These are phyloP conservation scores for Peromyscus nudipes DNA, from an alignment of 2,797 vertebrate species.

Conservation along the genomic window DNA sequence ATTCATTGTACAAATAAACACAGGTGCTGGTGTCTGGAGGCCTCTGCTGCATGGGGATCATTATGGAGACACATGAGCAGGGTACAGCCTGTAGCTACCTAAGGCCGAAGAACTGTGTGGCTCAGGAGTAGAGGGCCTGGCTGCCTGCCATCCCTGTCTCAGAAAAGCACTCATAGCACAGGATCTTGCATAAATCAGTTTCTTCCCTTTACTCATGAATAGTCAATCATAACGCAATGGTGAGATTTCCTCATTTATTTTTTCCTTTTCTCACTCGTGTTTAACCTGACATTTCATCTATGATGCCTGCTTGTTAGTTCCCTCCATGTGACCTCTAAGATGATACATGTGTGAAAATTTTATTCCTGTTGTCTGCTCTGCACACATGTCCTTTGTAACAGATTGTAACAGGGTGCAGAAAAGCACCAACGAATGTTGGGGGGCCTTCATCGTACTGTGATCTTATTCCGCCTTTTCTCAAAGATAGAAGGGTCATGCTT, in stretches of 20 bases:
- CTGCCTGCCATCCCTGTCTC: background rate
- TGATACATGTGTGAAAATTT: background rate
- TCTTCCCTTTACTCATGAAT: too few species aligned
- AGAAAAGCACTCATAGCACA: background rate
- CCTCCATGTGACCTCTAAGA: background rate
- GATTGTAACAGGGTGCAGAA: background rate
- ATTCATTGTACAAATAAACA: background rate
- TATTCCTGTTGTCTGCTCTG: background rate
- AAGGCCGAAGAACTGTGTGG: rapidly evolving
- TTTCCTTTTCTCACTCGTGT: background rate
- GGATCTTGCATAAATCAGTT: background rate
- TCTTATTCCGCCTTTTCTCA: background rate
- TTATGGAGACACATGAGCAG: background rate
- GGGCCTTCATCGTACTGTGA: background rate
- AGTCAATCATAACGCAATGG: background rate
- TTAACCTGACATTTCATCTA: background rate
- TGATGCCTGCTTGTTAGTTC: background rate
- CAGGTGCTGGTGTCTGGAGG: background rate
- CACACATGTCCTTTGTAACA: background rate
- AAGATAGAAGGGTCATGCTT: too few species aligned
- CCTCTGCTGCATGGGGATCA: background rate
- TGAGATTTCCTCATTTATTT: background rate
- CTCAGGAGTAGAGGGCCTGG: background rate
- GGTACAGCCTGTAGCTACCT: background rate
- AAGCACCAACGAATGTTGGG: background rate